phyloP scores from a whole-genome alignment of 1,140 invertebrate genomes.

The Eurosta solidaginis region DNA sequence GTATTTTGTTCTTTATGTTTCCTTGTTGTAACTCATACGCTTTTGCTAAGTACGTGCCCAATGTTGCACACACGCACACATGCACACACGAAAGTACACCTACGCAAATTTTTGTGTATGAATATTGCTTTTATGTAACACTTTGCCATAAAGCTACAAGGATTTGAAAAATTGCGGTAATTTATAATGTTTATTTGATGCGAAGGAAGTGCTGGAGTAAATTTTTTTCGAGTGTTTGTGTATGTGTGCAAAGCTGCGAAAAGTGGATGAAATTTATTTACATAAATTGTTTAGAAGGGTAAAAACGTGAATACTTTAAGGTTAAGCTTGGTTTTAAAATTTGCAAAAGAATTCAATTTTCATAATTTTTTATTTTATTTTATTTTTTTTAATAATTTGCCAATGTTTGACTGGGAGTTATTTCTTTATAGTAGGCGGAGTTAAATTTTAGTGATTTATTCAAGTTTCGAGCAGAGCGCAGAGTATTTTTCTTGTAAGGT shows the following conservation, averaged over 20 bases:
- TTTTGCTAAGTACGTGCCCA: background rate
- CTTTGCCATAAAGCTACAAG: background rate
- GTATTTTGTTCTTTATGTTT: background rate
- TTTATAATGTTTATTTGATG: constrained; percentile 29
- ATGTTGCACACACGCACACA: background rate
- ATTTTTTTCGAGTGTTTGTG: too few relatives aligned
- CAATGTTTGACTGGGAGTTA: too few relatives aligned
- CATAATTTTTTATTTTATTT: too few relatives aligned
- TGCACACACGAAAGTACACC: background rate
- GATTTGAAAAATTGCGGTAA: constrained; percentile 27
- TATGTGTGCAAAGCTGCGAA: constrained; percentile 15
- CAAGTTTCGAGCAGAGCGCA: too few relatives aligned
- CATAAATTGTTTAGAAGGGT: constrained; percentile 7
- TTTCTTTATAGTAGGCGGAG: too few relatives aligned
- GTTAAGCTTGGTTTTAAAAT: background rate
- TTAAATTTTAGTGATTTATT: too few relatives aligned
- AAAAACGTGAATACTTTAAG: background rate
- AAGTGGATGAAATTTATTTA: constrained; percentile 22
- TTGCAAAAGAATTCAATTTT: background rate
- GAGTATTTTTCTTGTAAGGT: too few relatives aligned
- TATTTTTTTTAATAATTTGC: too few relatives aligned
- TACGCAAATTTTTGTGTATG: background rate
- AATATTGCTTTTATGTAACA: background rate
- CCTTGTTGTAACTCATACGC: background rate
- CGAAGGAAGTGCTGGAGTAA: background rate